These are phyloP conservation scores for Hystrix cristata DNA, from an alignment of 2,113 vertebrate species.

Conservation along the genomic window DNA sequence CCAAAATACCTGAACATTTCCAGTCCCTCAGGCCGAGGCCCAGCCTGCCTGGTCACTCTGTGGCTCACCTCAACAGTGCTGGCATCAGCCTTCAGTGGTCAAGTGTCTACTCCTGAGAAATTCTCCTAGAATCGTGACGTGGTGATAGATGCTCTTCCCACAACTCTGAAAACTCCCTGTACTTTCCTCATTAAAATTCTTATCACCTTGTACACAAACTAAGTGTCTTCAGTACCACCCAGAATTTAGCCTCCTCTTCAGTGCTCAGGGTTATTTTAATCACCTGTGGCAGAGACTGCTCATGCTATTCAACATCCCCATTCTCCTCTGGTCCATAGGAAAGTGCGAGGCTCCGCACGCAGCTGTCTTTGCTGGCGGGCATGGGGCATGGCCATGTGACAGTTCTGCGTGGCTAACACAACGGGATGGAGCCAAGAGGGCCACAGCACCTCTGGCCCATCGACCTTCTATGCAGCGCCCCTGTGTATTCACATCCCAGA, in stretches of 20 bases:
- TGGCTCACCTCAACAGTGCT: background rate
- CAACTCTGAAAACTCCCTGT: too few species aligned
- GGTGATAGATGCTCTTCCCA: background rate
- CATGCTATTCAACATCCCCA: background rate
- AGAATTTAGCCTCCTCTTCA: background rate
- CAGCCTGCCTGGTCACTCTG: background rate
- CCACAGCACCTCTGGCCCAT: background rate
- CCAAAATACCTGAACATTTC: background rate
- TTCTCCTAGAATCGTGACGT: background rate
- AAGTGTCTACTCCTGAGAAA: background rate
- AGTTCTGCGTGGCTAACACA: background rate
- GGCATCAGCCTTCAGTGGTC: background rate
- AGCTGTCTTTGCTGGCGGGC: too few species aligned
- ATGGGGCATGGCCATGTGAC: background rate
- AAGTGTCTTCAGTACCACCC: background rate
- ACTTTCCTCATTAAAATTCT: conserved; percentile 30
- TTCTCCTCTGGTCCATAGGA: background rate
- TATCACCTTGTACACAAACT: background rate
- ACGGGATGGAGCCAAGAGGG: background rate
- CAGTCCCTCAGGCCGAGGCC: background rate
- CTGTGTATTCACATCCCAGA: background rate
- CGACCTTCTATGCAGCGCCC: background rate
- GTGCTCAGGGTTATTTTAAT: background rate
- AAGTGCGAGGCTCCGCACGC: too few species aligned
- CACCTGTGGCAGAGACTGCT: background rate